Evolutionary conservation across 2,888 invertebrate species (phyloP).

Genomic region (Microchrysa polita): DNA sequence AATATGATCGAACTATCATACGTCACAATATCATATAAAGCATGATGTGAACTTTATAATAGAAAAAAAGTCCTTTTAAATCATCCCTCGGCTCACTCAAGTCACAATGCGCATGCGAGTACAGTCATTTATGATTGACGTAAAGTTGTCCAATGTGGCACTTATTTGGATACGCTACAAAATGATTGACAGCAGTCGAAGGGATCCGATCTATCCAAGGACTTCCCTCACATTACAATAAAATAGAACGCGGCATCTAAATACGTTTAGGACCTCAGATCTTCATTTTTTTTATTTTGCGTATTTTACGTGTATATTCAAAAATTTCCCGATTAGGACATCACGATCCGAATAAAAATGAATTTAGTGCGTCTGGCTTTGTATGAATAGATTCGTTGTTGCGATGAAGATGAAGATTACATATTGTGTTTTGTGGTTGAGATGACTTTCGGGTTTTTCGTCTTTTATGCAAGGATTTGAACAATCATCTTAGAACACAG

Average conservation of each 20-base stretch:
- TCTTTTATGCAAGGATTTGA: constrained; percentile 34
- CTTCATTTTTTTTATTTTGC: constrained; percentile 6
- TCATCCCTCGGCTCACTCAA: too few relatives aligned
- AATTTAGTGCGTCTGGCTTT: constrained; percentile 20
- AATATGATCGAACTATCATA: constrained; percentile 37
- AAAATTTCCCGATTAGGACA: constrained; percentile 43
- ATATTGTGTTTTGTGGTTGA: constrained; percentile 40
- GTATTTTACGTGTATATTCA: too few relatives aligned
- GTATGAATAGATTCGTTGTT: not conserved
- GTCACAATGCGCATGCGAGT: too few relatives aligned
- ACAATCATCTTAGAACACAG: not conserved
- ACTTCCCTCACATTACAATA: not conserved
- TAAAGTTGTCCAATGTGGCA: constrained; percentile 38
- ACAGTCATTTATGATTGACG: constrained; percentile 31
- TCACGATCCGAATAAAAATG: constrained; percentile 36
- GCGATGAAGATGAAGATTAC: constrained; percentile 42
- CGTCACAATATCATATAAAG: constrained; percentile 19
- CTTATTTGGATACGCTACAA: constrained; percentile 35
- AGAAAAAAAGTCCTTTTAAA: not conserved
- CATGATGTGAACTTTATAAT: constrained; percentile 5
- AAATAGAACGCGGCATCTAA: constrained; percentile 12
- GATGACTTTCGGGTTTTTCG: constrained; percentile 40
- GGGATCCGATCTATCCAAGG: constrained; percentile 16
- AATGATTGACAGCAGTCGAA: constrained; percentile 38
- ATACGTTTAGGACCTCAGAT: not conserved